These are phyloP conservation scores for Pristionchus exspectatus DNA, from an alignment of 2,888 invertebrate genomes.

Conservation along the genomic window DNA sequence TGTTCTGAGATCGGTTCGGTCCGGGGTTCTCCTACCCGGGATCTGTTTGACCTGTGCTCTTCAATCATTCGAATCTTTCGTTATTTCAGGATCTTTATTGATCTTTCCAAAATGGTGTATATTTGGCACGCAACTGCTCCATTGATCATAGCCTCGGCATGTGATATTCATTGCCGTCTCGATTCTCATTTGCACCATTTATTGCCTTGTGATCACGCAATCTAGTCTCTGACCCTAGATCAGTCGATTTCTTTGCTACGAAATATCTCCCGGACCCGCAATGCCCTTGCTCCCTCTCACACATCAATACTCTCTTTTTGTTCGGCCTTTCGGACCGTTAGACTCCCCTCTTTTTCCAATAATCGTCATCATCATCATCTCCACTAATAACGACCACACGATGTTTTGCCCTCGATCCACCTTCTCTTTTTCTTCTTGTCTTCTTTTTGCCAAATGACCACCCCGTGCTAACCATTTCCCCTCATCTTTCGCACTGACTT, in stretches of 20 bases:
- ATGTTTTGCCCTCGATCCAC: neutral
- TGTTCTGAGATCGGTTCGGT: slow-evolving; percentile 30
- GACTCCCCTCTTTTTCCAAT: neutral
- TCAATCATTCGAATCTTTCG: neutral
- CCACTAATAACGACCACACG: neutral
- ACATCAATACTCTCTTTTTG: neutral
- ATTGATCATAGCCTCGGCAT: too few relatives aligned
- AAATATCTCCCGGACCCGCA: neutral
- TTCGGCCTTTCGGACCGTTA: neutral
- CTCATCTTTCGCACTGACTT: neutral
- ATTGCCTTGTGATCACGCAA: neutral
- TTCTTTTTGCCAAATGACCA: neutral
- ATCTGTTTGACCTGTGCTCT: neutral
- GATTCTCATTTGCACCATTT: neutral
- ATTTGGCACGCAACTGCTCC: too few relatives aligned
- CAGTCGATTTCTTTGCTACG: neutral
- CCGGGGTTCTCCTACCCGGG: neutral
- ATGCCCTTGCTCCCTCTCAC: neutral
- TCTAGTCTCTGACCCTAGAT: neutral
- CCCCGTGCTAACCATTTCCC: too few relatives aligned
- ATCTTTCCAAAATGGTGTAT: too few relatives aligned
- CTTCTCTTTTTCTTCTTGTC: too few relatives aligned
- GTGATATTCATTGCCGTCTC: too few relatives aligned
- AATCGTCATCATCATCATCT: slow-evolving; percentile 23
- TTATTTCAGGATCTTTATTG: too few relatives aligned